Conservation (phyloP, 2,888 invertebrate species). For the Nymphalis c-album region DNA sequence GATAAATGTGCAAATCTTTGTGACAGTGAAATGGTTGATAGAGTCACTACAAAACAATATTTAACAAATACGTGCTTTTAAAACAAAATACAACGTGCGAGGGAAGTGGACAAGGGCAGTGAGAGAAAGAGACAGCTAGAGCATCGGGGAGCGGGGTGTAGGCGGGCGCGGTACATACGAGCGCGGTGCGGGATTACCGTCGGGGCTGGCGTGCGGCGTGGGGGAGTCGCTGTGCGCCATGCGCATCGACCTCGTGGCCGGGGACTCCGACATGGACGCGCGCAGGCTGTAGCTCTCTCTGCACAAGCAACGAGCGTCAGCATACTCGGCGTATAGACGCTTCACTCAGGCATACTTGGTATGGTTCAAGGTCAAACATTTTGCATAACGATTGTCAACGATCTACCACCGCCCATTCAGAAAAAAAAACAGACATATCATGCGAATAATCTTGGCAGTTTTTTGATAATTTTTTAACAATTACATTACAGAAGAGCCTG, state of each 20-base stretch:
- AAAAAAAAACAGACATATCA: too few species aligned
- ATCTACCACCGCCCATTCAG: too few species aligned
- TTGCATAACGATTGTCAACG: too few species aligned
- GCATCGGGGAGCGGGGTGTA: conserved; percentile 30
- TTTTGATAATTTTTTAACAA: too few species aligned
- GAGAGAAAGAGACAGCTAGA: neutral
- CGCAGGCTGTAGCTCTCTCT: conserved; percentile 84
- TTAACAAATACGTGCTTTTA: too few species aligned
- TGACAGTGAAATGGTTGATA: neutral
- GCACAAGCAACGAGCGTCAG: conserved; percentile 24
- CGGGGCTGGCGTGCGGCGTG: conserved; percentile 75
- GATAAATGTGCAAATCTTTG: too few species aligned
- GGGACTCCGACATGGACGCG: conserved; percentile 81
- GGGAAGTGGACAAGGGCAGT: neutral
- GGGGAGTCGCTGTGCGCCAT: conserved; percentile 71
- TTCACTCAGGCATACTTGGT: neutral
- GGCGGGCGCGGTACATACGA: conserved; percentile 71
- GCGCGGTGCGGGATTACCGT: conserved; percentile 73
- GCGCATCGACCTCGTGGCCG: conserved; percentile 63
- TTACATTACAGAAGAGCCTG: too few species aligned
- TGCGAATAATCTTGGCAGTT: too few species aligned
- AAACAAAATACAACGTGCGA: neutral
- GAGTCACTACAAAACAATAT: neutral
- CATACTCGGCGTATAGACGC: neutral
- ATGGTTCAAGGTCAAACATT: too few species aligned